phyloP scores from a whole-genome alignment of 2,888 invertebrate genomes.

The Blastobasis lacticolella region DNA sequence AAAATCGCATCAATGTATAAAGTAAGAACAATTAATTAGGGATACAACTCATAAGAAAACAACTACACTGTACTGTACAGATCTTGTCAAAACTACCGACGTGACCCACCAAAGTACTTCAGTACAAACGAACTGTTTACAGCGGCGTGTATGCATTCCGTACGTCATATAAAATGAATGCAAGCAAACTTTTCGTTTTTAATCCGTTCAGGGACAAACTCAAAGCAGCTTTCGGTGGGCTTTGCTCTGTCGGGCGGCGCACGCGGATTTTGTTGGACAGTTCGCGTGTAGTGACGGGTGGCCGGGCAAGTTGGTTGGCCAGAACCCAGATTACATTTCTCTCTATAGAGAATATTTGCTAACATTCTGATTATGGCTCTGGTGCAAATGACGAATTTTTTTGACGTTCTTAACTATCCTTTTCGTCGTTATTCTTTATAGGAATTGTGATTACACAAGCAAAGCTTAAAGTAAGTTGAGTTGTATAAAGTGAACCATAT shows the following conservation, averaged over 20 bases:
- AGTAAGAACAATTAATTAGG: too few relatives aligned
- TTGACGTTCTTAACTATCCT: too few relatives aligned
- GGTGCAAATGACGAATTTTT: too few relatives aligned
- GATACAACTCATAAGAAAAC: neutral
- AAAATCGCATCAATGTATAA: too few relatives aligned
- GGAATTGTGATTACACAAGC: too few relatives aligned
- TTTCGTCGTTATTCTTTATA: too few relatives aligned
- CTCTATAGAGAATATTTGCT: too few relatives aligned
- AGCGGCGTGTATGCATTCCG: neutral
- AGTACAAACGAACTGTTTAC: neutral
- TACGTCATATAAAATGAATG: conserved; percentile 24
- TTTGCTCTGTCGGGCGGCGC: conserved; percentile 49
- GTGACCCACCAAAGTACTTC: neutral
- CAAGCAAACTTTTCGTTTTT: conserved; percentile 48
- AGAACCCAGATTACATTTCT: too few relatives aligned
- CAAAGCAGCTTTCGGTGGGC: conserved; percentile 56
- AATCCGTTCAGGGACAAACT: conserved; percentile 58
- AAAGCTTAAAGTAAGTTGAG: too few relatives aligned
- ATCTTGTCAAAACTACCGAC: neutral
- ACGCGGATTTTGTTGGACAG: conserved; percentile 47
- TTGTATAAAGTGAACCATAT: too few relatives aligned
- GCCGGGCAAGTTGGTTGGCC: too few relatives aligned
- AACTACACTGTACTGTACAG: neutral
- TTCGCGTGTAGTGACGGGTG: conserved; percentile 1
- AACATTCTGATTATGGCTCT: too few relatives aligned